Evolutionary conservation across 2,797 vertebrate species (phyloP).

Genomic region (Hippopotamyrus pictus): DNA sequence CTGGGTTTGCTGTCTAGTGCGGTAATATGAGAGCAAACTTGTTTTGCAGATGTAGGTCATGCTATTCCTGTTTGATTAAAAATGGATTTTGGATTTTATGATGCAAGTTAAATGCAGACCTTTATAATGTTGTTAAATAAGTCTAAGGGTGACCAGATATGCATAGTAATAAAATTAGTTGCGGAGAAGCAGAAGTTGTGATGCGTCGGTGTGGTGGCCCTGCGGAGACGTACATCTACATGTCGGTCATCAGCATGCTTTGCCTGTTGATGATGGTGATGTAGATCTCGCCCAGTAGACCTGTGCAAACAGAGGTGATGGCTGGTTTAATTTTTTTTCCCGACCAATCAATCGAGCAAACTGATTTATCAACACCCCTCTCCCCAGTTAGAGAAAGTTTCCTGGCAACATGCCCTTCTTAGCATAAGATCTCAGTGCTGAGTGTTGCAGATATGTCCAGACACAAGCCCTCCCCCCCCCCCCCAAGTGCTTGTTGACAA

Average conservation of each 20-base stretch:
- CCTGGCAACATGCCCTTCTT: background rate
- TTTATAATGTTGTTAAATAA: background rate
- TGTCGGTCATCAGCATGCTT: background rate
- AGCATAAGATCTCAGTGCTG: background rate
- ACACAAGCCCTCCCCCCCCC: background rate
- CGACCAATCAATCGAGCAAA: background rate
- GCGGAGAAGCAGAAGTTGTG: background rate
- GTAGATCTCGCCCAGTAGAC: background rate
- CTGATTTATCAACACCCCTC: background rate
- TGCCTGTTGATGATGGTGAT: background rate
- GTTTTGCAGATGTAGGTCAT: background rate
- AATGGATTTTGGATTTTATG: background rate
- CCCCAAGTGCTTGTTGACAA: conserved; percentile 5
- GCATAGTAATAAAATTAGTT: background rate
- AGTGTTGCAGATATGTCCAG: background rate
- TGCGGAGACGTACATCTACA: background rate
- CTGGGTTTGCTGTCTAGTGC: background rate
- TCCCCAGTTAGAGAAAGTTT: background rate
- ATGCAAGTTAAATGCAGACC: background rate
- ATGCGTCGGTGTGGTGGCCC: background rate
- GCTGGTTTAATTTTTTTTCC: background rate
- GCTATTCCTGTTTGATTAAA: background rate
- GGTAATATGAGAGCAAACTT: background rate
- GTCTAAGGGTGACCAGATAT: background rate
- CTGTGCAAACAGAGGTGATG: background rate